These are phyloP conservation scores for Alectoris magna DNA, from an alignment of 2,797 vertebrate species.

Conservation along the genomic window DNA sequence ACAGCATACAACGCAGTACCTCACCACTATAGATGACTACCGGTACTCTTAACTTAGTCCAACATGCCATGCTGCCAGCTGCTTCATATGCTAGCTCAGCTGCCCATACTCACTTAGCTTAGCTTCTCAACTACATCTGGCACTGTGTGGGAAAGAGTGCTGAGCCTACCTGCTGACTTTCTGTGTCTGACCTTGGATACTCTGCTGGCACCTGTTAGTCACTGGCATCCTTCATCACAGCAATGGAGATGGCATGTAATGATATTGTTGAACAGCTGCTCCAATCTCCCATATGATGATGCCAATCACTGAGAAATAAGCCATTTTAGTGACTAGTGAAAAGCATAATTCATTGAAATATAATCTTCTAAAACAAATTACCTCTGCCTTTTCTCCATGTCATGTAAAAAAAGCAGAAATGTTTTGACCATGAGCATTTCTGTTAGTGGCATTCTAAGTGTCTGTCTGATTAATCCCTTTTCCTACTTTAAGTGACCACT, in stretches of 20 bases:
- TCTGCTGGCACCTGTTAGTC: neutral
- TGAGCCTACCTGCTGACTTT: neutral
- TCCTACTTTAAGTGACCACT: neutral
- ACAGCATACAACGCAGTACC: neutral
- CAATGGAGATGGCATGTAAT: neutral
- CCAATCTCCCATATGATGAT: neutral
- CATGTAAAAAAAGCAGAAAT: neutral
- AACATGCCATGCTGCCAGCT: neutral
- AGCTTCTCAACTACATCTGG: neutral
- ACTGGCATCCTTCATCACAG: neutral
- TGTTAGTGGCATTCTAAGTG: neutral
- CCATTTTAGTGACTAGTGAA: neutral
- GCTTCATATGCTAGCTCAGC: neutral
- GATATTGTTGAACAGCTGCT: neutral
- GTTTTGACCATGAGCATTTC: slow-evolving; percentile 7
- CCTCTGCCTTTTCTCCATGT: neutral
- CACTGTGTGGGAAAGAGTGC: neutral
- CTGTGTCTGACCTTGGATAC: neutral
- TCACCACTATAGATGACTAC: rapidly evolving
- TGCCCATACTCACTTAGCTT: neutral
- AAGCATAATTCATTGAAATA: neutral
- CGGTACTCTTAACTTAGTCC: neutral
- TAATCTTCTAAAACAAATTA: neutral
- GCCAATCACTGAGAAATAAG: neutral
- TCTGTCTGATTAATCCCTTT: neutral